Evolutionary conservation across 2,888 invertebrate species (phyloP), one percentile per base, ranked within the genome.

Genomic region (Ichneumoninae sp.): DNA sequence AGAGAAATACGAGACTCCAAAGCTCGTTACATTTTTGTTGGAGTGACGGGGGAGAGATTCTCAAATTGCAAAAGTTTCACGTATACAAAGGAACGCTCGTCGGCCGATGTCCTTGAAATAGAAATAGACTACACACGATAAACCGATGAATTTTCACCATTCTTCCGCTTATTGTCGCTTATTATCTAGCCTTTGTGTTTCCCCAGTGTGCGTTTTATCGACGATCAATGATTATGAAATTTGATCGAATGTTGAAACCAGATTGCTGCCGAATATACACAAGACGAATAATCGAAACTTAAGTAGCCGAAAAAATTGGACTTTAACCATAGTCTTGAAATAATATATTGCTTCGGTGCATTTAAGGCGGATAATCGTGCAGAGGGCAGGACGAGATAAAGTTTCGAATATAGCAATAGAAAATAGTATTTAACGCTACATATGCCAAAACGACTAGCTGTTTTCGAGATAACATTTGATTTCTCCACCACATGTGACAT

Each of bases 61-160:
- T 50, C 50, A 50, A 74, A 65, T 74, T 50, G 33, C 70, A 44
- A 50, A 70, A 70, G 57, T 65, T 70, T 81, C 70, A 30, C 63
- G 44, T 76, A 44, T 52, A 70, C 81, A 76, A 81, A 76, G 75
- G 44, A 70, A 63, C n/a, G 54, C 19, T n/a, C n/a, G 54, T 22
- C 13, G 8, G 54, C n/a, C 30, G 65, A 65, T 22, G 36, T 16
- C 33, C 63, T 22, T 22, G 65, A 50, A 50, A 75, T 26, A 47
- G 30, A 74, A 57, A 40, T n/a, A 57, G 44, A 54, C 13, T 57
- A 26, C 19, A 26, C 57, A 26, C 57, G 22, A 26, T 26, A 57
- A 57, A 57, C 57, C 57, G 26, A 60, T n/a, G 60, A 57, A 19
- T 75, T 65, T 65, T 33, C 36, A 6, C 65, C 65, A 75, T 65